Conservation (phyloP, 2,797 vertebrate species). For the Coreius guichenoti region DNA sequence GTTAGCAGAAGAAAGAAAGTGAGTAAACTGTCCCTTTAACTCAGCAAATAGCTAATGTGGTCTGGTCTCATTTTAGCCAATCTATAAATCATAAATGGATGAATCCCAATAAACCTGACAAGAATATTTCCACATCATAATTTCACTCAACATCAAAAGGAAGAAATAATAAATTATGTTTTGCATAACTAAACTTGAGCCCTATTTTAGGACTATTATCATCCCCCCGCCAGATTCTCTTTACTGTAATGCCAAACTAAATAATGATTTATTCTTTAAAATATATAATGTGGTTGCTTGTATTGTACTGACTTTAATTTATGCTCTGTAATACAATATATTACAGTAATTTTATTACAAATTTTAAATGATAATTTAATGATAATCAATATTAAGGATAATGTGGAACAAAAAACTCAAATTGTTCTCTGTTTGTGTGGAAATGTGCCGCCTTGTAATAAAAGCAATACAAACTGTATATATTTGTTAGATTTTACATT, state of each 20-base stretch:
- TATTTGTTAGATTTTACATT: too few species aligned
- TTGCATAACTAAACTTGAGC: neutral
- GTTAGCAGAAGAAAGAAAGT: neutral
- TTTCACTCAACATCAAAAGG: neutral
- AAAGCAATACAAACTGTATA: too few species aligned
- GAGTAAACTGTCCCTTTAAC: neutral
- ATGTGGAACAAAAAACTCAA: neutral
- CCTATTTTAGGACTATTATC: neutral
- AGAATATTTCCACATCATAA: neutral
- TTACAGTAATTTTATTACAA: neutral
- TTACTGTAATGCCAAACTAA: too few species aligned
- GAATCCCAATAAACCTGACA: neutral
- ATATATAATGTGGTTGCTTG: too few species aligned
- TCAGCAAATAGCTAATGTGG: neutral
- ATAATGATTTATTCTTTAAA: too few species aligned
- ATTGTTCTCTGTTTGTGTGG: neutral
- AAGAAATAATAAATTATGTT: neutral
- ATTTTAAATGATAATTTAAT: neutral
- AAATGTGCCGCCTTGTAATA: neutral
- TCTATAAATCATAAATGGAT: neutral
- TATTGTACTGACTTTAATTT: neutral
- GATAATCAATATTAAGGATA: neutral
- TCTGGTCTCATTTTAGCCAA: neutral
- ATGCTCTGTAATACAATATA: neutral
- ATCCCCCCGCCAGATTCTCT: too few species aligned